A percentile compares a stretch with the other conserved stretches of the same genome.
These are phyloP conservation scores for Conus canariensis DNA, from an alignment of 2,888 invertebrate genomes.

Conservation along the genomic window DNA sequence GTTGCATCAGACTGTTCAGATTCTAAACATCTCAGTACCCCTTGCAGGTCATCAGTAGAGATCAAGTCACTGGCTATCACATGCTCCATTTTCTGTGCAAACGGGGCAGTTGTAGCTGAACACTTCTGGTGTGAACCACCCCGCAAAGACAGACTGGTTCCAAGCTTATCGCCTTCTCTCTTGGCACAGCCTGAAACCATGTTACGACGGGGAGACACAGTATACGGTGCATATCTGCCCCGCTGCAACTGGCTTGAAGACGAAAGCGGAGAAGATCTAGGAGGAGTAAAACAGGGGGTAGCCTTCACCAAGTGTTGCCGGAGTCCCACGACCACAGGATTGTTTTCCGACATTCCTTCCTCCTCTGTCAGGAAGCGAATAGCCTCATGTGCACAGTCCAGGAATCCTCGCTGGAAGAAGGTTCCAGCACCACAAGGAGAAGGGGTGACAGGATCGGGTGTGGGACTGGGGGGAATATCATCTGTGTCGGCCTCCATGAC, in stretches of 20 bases:
- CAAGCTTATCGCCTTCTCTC: not conserved
- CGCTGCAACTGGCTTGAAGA: not conserved
- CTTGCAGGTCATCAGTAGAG: constrained; percentile 17
- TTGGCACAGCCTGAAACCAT: not conserved
- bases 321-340: constrained; percentile 64
- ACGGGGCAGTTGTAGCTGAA: not conserved
- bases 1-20: not conserved
- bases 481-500: not conserved
- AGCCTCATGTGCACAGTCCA: constrained; percentile 68
- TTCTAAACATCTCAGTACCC: constrained; percentile 10
- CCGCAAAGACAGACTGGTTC: not conserved
- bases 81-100: not conserved
- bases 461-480: constrained; percentile 27
- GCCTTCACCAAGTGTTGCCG: constrained; percentile 54
- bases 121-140: not conserved
- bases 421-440: constrained; percentile 35
- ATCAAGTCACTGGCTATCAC: constrained; percentile 6
- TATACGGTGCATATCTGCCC: constrained; percentile 16
- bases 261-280: not conserved
- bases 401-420: constrained; percentile 62
- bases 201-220: not conserved
- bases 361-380: constrained; percentile 65
- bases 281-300: not conserved
- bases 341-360: constrained; percentile 59
- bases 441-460: not conserved